These are phyloP conservation scores for Pyxicephalus adspersus DNA, from an alignment of 2,113 vertebrate species.

Conservation along the genomic window DNA sequence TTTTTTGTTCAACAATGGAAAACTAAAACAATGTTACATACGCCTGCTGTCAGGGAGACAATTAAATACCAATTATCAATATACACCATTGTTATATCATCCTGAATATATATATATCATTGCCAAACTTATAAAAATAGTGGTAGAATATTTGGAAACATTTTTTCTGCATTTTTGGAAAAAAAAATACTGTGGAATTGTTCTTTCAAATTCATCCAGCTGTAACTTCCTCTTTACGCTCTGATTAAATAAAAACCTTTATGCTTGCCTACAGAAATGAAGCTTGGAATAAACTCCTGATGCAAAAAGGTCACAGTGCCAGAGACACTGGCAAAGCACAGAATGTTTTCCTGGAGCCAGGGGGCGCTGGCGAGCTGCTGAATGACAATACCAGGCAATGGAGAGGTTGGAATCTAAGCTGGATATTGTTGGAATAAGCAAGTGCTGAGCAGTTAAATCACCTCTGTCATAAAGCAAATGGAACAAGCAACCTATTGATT, in stretches of 20 bases:
- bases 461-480: neutral
- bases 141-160: no score
- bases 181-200: no score
- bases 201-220: neutral
- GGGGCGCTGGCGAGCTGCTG: slow-evolving; percentile 4
- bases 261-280: neutral
- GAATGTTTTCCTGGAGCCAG: neutral
- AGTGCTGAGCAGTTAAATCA: slow-evolving; percentile 14
- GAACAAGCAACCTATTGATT: slow-evolving; percentile 5
- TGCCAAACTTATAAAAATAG: no score
- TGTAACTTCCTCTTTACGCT: slow-evolving; percentile 19
- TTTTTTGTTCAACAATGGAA: no score
- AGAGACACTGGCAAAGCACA: neutral
- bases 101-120: no score
- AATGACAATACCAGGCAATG: neutral
- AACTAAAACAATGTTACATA: no score
- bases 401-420: neutral
- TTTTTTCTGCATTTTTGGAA: no score
- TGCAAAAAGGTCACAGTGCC: slow-evolving; percentile 14
- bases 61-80: no score
- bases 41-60: no score
- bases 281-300: slow-evolving; percentile 4
- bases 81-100: no score
- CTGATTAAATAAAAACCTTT: slow-evolving; percentile 9
- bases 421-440: neutral